Evolutionary conservation across 2,888 invertebrate genomes (phyloP).

Genomic region (Helleia helle): DNA sequence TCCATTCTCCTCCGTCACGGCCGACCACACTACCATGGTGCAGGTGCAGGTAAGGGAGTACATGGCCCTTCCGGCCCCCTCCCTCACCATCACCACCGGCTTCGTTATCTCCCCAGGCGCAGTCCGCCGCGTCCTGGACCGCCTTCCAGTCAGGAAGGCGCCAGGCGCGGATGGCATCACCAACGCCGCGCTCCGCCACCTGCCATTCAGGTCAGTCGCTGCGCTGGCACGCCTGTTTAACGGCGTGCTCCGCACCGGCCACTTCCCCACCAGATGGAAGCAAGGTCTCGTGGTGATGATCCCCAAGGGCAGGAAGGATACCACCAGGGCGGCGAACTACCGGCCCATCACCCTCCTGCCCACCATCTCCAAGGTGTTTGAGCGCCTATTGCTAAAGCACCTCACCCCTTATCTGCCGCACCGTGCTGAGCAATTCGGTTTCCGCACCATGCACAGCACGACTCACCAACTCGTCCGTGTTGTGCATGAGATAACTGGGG

Average conservation of each 20-base stretch:
- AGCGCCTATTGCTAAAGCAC: background rate
- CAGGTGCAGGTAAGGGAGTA: too few relatives aligned
- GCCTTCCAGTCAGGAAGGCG: conserved; percentile 8
- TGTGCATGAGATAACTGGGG: background rate
- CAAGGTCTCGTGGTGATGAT: conserved; percentile 17
- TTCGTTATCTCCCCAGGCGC: too few relatives aligned
- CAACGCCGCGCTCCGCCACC: conserved; percentile 15
- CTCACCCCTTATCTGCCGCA: background rate
- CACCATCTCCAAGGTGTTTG: background rate
- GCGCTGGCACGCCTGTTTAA: conserved; percentile 18
- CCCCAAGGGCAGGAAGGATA: conserved; percentile 21
- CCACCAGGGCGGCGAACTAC: conserved; percentile 17
- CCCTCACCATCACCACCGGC: too few relatives aligned
- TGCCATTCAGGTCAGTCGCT: too few relatives aligned
- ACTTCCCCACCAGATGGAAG: conserved; percentile 20
- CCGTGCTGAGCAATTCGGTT: background rate
- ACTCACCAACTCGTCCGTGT: background rate
- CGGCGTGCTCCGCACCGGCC: conserved; percentile 20
- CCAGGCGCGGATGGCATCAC: conserved; percentile 17
- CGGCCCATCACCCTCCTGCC: conserved; percentile 18
- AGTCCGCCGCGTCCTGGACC: too few relatives aligned
- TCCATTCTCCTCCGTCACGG: background rate
- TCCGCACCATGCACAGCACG: background rate
- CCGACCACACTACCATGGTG: too few relatives aligned
- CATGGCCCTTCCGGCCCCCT: too few relatives aligned